Evolutionary conservation across 2,113 vertebrate species (phyloP), one percentile per base, ranked within the genome.

Genomic region (Myiopsitta monachus): DNA sequence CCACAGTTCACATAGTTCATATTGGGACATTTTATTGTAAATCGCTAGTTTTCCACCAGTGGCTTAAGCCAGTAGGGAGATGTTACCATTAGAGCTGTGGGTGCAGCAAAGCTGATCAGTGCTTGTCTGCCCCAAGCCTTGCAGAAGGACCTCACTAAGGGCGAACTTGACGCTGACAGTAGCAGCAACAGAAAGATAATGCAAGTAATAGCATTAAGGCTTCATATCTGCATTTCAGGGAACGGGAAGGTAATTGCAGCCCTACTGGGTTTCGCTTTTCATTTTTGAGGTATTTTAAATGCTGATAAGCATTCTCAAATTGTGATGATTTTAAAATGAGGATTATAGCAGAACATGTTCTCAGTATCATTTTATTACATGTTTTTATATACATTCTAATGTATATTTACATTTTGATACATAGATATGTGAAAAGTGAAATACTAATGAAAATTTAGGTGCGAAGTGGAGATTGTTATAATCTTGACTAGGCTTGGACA

Each of bases 41-140:
- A 28, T 55, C 0, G 0, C 10, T 55, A 22, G 31, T 8, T 67
- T 62, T 83, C 30, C 5, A 3, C 14, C 15, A 15, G 43, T 31
- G 39, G 10, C 22, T 21, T 33, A 49, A 43, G 43, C 19, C 7
- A 9, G 1, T 2, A 2, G 7, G 49, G 63, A 21, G 8, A 6
- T 0, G 1, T 18, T 44, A 4, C 41, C 17, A 0, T 11, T 3
- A 9, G 62, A 27, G 69, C 31, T 26, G 9, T 4, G 38, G 38
- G 22, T 22, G 9, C 85, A 62, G 57, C 64, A 10, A 23, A 39
- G n/a, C 52, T 54, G 9, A 5, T 9, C 10, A 3, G 31, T 17
- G 24, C 51, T 43, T 33, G 6, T 6, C 57, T 66, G 44, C 23
- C 51, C 11, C 15, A 5, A 14, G 14, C 43, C 43, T 22, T 75